A percentile compares a stretch with the other conserved stretches of the same genome.
Evolutionary conservation across 2,888 invertebrate genomes (phyloP).

Genomic region (Acanthococcus lagerstroemiae): DNA sequence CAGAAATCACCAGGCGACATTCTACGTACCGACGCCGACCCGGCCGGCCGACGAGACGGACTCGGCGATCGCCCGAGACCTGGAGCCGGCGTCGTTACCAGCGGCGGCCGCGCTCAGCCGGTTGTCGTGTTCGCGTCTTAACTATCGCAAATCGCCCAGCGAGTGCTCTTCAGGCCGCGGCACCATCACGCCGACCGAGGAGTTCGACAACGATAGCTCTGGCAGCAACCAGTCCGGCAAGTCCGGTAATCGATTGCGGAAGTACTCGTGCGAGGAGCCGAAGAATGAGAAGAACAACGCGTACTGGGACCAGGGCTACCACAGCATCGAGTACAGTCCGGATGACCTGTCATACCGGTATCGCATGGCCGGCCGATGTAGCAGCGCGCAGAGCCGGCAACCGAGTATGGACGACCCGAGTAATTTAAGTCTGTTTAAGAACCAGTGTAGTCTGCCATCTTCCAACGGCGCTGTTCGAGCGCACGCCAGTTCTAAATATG

Average conservation of each 20-base stretch:
- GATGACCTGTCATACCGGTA: not conserved
- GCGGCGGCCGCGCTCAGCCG: not conserved
- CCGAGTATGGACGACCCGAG: not conserved
- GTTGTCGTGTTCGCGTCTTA: slow-evolving; percentile 5
- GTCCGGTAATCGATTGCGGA: slow-evolving; percentile 35
- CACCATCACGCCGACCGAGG: slow-evolving; percentile 24
- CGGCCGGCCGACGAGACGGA: slow-evolving; percentile 2
- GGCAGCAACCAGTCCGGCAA: slow-evolving; percentile 34
- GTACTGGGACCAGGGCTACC: slow-evolving; percentile 31
- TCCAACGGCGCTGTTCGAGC: not conserved
- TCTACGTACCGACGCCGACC: slow-evolving; percentile 58
- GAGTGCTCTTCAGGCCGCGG: slow-evolving; percentile 35
- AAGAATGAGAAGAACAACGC: not conserved
- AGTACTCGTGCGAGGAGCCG: slow-evolving; percentile 22
- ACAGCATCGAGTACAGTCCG: slow-evolving; percentile 31
- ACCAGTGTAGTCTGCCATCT: slow-evolving; percentile 1
- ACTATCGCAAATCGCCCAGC: slow-evolving; percentile 22
- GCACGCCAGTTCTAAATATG: slow-evolving; percentile 3
- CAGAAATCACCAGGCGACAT: slow-evolving; percentile 43
- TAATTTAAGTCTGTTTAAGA: not conserved
- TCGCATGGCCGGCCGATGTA: not conserved
- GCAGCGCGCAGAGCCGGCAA: not conserved
- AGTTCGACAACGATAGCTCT: slow-evolving; percentile 32
- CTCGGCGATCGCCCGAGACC: not conserved
- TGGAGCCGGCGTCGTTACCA: slow-evolving; percentile 21